Percentiles rank a stretch among this genome's conserved stretches.
These are phyloP conservation scores for Torymus aiolomorphi DNA, from an alignment of 2,888 invertebrate species.

Conservation along the genomic window DNA sequence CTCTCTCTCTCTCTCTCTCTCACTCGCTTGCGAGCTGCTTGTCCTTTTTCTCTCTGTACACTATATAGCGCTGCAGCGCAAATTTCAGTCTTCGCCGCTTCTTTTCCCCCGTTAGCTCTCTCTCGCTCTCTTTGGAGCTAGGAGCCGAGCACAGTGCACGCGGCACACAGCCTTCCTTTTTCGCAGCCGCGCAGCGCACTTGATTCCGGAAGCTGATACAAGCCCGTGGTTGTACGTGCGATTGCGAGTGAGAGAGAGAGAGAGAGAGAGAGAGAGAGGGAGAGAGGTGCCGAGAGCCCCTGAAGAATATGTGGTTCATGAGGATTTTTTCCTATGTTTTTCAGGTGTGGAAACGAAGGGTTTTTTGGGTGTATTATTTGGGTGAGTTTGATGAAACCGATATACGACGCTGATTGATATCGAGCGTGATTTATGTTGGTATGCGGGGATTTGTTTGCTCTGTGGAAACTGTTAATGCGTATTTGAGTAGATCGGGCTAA, in stretches of 20 bases:
- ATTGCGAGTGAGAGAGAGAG: conserved; percentile 33
- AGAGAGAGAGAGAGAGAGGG: neutral
- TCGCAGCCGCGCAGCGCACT: conserved; percentile 45
- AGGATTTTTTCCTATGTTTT: neutral
- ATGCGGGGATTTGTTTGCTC: no score
- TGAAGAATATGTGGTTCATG: no score
- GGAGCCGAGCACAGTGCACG: no score
- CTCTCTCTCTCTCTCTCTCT: conserved; percentile 15
- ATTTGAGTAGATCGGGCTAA: no score
- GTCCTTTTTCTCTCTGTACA: conserved; percentile 21
- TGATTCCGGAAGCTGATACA: conserved; percentile 60
- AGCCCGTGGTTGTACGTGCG: conserved; percentile 51
- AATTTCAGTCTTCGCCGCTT: conserved; percentile 2
- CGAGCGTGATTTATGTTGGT: no score
- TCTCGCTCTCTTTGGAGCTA: conserved; percentile 45
- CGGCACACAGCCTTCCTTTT: no score
- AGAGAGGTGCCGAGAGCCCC: neutral
- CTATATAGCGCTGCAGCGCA: neutral
- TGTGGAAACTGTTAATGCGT: no score
- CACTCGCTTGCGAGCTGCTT: neutral
- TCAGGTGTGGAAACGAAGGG: neutral
- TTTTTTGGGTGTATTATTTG: no score
- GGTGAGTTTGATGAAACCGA: no score
- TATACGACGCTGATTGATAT: no score
- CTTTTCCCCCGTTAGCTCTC: neutral